Conservation (phyloP, 2,888 invertebrate genomes). For the Orthosia incerta region DNA sequence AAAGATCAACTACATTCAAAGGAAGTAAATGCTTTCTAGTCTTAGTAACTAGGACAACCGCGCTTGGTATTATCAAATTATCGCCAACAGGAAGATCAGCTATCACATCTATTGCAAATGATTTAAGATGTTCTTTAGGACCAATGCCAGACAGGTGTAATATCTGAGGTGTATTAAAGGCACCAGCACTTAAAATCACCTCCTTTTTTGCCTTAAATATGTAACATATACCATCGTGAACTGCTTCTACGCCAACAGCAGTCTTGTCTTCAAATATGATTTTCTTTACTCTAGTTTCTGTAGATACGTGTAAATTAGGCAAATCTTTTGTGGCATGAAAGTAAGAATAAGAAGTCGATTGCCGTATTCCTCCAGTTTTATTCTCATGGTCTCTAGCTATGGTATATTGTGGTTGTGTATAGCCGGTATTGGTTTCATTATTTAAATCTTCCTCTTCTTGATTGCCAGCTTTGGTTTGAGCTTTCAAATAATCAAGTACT, state of each 20-base stretch:
- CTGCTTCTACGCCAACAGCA: slow-evolving; percentile 48
- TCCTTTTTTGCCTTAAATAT: slow-evolving; percentile 54
- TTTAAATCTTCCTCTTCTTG: slow-evolving; percentile 50
- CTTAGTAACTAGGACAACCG: slow-evolving; percentile 23
- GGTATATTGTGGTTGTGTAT: slow-evolving; percentile 38
- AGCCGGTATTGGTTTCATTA: slow-evolving; percentile 43
- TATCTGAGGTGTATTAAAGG: slow-evolving; percentile 53
- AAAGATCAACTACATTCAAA: rapidly evolving
- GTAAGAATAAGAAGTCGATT: slow-evolving; percentile 50
- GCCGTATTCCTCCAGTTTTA: slow-evolving; percentile 34
- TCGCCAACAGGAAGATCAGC: slow-evolving; percentile 58
- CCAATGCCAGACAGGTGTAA: slow-evolving; percentile 58
- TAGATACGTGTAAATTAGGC: slow-evolving; percentile 52
- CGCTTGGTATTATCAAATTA: slow-evolving; percentile 35
- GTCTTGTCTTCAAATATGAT: slow-evolving; percentile 43
- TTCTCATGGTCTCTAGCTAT: slow-evolving; percentile 22
- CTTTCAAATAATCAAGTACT: slow-evolving; percentile 37
- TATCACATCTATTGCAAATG: slow-evolving; percentile 38
- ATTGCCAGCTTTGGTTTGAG: slow-evolving; percentile 55
- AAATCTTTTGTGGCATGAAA: slow-evolving; percentile 33
- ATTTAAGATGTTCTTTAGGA: slow-evolving; percentile 46
- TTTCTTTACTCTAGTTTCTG: slow-evolving; percentile 47
- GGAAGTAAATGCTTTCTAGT: not conserved
- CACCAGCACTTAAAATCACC: slow-evolving; percentile 55
- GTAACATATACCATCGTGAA: slow-evolving; percentile 27